Conservation (phyloP, 2,113 vertebrate genomes). For the Sterna hirundo region DNA sequence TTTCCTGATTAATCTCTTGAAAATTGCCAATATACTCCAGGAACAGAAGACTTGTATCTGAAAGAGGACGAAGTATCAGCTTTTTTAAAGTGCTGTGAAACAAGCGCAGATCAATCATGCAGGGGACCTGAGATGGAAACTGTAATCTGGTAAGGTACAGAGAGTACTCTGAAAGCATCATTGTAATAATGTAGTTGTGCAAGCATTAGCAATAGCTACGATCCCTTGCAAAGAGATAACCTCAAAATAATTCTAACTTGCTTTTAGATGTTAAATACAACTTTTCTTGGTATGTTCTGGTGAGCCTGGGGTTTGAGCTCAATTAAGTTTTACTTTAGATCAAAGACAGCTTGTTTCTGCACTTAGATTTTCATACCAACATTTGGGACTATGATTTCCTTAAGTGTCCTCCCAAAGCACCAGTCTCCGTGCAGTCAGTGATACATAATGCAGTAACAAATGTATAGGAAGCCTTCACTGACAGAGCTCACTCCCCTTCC, state of each 20-base stretch:
- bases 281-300: neutral
- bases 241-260: neutral
- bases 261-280: neutral
- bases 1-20: neutral
- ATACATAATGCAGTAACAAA: neutral
- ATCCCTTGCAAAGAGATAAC: neutral
- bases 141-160: neutral
- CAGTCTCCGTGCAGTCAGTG: neutral
- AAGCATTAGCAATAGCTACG: neutral
- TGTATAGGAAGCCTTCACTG: neutral
- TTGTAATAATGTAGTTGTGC: neutral
- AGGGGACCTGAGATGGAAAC: neutral
- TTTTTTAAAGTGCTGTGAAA: neutral
- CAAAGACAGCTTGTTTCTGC: neutral
- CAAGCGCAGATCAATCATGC: neutral
- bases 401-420: neutral
- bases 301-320: neutral
- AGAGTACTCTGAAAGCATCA: neutral
- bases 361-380: neutral
- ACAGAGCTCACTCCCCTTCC: neutral
- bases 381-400: neutral
- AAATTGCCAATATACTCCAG: neutral
- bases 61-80: neutral
- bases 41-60: neutral
- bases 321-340: neutral